A percentile compares a stretch with the other conserved stretches of the same genome.
These are phyloP conservation scores for Ectobius pallidus DNA, from an alignment of 2,888 invertebrate genomes.

Conservation along the genomic window DNA sequence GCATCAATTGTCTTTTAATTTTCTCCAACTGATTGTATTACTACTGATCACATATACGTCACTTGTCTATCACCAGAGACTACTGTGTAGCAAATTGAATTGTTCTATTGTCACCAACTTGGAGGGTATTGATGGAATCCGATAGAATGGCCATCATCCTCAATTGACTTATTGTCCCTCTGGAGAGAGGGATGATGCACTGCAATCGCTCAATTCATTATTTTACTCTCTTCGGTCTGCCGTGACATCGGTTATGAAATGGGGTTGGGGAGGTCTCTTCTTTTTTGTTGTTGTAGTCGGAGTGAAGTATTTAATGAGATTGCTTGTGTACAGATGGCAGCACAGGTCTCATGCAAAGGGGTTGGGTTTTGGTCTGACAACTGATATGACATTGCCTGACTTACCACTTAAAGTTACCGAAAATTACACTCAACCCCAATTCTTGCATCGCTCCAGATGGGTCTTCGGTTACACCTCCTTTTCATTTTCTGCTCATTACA, in stretches of 20 bases:
- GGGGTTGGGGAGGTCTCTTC: neutral
- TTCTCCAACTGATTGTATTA: neutral
- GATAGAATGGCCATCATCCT: slow-evolving; percentile 13
- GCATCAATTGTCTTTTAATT: neutral
- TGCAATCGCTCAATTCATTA: slow-evolving; percentile 14
- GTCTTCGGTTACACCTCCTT: too few species aligned
- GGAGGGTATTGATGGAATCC: neutral
- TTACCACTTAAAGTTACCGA: slow-evolving; percentile 10
- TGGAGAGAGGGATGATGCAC: neutral
- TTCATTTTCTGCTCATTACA: too few species aligned
- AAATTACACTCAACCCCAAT: neutral
- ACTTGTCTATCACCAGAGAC: neutral
- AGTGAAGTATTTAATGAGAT: neutral
- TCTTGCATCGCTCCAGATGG: too few species aligned
- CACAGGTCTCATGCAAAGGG: too few species aligned
- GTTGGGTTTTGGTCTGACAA: neutral
- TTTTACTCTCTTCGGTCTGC: neutral
- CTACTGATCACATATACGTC: neutral
- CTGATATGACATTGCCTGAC: slow-evolving; percentile 24
- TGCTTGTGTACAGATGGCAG: slow-evolving; percentile 5
- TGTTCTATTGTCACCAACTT: neutral
- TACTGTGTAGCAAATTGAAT: neutral
- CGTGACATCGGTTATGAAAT: neutral
- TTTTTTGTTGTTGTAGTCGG: neutral
- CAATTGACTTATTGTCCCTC: slow-evolving; percentile 15